phyloP scores from a whole-genome alignment of 2,797 vertebrate species.

The Cottoperca gobio region DNA sequence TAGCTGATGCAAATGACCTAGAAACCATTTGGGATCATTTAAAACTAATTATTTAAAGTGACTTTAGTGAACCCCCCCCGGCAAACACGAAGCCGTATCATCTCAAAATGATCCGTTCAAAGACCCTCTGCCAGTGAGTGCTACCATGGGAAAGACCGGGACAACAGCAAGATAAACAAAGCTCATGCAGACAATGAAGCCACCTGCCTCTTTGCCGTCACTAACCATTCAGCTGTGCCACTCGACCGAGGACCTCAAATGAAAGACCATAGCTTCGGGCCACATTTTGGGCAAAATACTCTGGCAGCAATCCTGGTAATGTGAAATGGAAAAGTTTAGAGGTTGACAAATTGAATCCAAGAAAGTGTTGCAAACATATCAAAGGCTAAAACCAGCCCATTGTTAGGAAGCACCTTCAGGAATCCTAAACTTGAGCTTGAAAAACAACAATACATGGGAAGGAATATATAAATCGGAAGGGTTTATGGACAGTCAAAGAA shows the following conservation, averaged over 20 bases:
- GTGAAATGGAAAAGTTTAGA: constrained; percentile 19
- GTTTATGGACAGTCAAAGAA: neutral
- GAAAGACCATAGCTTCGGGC: constrained; percentile 44
- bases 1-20: constrained; percentile 17
- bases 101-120: constrained; percentile 43
- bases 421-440: neutral
- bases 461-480: too few relatives aligned
- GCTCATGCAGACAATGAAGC: constrained; percentile 59
- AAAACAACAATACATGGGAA: too few relatives aligned
- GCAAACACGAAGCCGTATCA: constrained; percentile 31
- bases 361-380: constrained; percentile 7
- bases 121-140: constrained; percentile 22
- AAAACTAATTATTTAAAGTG: constrained; percentile 45
- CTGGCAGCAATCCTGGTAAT: constrained; percentile 17
- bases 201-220: constrained; percentile 62
- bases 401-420: constrained; percentile 5
- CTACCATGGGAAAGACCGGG: constrained; percentile 35
- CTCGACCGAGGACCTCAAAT: constrained; percentile 29
- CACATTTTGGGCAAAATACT: constrained; percentile 26
- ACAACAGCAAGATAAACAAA: constrained; percentile 55
- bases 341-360: constrained; percentile 19
- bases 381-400: neutral
- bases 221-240: constrained; percentile 40
- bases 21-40: constrained; percentile 12
- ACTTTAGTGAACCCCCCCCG: constrained; percentile 8